Evolutionary conservation across 2,797 vertebrate species (phyloP).

Genomic region (Sebastes steindachneri): DNA sequence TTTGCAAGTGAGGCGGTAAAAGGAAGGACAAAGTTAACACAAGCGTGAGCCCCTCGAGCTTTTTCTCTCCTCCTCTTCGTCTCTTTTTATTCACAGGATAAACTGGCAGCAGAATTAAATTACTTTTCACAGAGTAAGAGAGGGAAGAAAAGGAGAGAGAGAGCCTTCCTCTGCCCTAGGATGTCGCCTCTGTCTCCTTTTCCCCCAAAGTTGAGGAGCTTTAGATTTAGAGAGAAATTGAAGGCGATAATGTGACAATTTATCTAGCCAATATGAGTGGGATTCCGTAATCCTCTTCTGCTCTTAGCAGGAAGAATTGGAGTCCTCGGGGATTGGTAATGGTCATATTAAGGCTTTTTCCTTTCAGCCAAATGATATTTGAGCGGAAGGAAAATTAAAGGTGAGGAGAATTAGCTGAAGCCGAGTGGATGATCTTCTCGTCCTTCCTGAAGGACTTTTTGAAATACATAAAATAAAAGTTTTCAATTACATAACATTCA

Average conservation of each 20-base stretch:
- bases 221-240: slow-evolving; percentile 50
- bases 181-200: slow-evolving; percentile 19
- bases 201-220: slow-evolving; percentile 20
- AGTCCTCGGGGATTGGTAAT: slow-evolving; percentile 19
- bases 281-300: slow-evolving; percentile 51
- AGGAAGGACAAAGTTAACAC: slow-evolving; percentile 38
- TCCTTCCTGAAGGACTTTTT: slow-evolving; percentile 35
- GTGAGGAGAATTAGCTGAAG: slow-evolving; percentile 2
- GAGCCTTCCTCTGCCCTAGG: slow-evolving; percentile 35
- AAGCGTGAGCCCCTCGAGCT: slow-evolving; percentile 41
- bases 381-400: slow-evolving; percentile 13
- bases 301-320: slow-evolving; percentile 28
- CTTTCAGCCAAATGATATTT: slow-evolving; percentile 10
- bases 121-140: slow-evolving; percentile 33
- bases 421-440: not conserved
- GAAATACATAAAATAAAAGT: slow-evolving; percentile 11
- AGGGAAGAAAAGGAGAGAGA: slow-evolving; percentile 1
- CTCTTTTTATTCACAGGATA: slow-evolving; percentile 53
- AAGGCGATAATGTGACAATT: slow-evolving; percentile 53
- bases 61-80: slow-evolving; percentile 44
- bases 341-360: slow-evolving; percentile 6
- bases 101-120: slow-evolving; percentile 53
- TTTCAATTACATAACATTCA: slow-evolving; percentile 10
- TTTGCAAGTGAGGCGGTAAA: slow-evolving; percentile 6
- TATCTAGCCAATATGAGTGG: slow-evolving; percentile 34